Evolutionary conservation across 2,113 vertebrate species (phyloP), one percentile per base, ranked within the genome.

Genomic region (Antechinus stuartii): DNA sequence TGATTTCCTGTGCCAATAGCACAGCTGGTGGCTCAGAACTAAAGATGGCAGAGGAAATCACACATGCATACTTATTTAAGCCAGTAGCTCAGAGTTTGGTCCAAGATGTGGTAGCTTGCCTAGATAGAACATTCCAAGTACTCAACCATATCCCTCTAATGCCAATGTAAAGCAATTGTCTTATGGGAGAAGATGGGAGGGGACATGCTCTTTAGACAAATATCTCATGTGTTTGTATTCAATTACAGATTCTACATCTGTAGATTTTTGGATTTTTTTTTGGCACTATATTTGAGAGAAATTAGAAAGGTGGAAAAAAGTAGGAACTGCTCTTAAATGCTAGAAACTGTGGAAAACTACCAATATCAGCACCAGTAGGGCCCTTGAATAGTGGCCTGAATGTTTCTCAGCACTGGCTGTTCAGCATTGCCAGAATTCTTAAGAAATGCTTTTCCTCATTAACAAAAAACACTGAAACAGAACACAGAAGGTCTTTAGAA

Each of bases 401-500:
- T 93, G 19, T 0, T 35, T 30, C 50, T 55, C 16, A 91, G 42
- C 2, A 16, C 27, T 93, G 8, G 23, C 46, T 11, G 9, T 22
- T 23, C 3, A 26, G n/a, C 23, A 2, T 46, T 42, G 55, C 93
- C 84, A 89, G 11, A 91, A 89, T 61, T 92, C 42, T 94, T 56
- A 68, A n/a, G 35, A 19, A 42, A 47, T 56, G 91, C 92, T 46
- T 54, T 84, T 0, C 54, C 84, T 94, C 35, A 92, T 61, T 94
- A 55, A 95, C 0, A 12, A 16, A 89, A 93, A 91, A 91, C 42
- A 89, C 14, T 26, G 27, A 50, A 12, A 49, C 6, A n/a, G 35
- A 50, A 54, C 46, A 56, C 57, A 91, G 47, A 52, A 35, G 23
- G 30, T 52, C 90, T 94, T 91, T 57, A 91, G 47, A 94, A 84